These are phyloP conservation scores for Melanotus villosus DNA, from an alignment of 2,888 invertebrate species.

Conservation along the genomic window DNA sequence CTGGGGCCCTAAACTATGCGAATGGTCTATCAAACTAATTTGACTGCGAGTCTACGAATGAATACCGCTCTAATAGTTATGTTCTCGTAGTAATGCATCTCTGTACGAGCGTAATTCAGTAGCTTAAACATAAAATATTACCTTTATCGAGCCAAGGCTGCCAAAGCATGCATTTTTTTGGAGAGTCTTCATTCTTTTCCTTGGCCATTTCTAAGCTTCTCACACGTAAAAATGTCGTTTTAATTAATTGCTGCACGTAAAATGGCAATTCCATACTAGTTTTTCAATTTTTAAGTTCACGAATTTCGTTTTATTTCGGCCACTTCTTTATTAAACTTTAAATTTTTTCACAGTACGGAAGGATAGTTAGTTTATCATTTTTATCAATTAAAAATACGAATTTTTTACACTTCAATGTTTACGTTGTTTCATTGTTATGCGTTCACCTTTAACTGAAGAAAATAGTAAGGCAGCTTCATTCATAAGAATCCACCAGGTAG, in stretches of 20 bases:
- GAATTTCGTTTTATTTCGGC: not conserved
- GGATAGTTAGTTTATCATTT: too few species aligned
- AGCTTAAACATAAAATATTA: constrained; percentile 48
- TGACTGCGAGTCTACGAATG: constrained; percentile 6
- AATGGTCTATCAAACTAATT: constrained; percentile 13
- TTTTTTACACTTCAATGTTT: constrained; percentile 45
- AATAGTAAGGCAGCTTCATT: constrained; percentile 66
- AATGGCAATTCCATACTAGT: constrained; percentile 61
- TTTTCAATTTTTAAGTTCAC: not conserved
- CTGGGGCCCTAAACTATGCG: constrained; percentile 27
- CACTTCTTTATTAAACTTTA: not conserved
- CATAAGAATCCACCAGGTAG: constrained; percentile 67
- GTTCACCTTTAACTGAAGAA: constrained; percentile 54
- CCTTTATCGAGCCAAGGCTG: constrained; percentile 68
- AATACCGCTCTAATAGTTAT: constrained; percentile 10
- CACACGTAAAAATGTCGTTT: constrained; percentile 56
- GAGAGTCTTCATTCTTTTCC: constrained; percentile 28
- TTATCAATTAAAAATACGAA: not conserved
- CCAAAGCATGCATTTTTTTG: constrained; percentile 61
- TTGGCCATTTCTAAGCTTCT: constrained; percentile 42
- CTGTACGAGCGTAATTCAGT: too few species aligned
- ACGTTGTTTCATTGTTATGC: constrained; percentile 57
- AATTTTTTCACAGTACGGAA: too few species aligned
- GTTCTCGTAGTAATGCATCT: too few species aligned
- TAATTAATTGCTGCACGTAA: constrained; percentile 60